Conservation (phyloP, 2,888 invertebrate genomes). For the Linnaemya vulpina region DNA sequence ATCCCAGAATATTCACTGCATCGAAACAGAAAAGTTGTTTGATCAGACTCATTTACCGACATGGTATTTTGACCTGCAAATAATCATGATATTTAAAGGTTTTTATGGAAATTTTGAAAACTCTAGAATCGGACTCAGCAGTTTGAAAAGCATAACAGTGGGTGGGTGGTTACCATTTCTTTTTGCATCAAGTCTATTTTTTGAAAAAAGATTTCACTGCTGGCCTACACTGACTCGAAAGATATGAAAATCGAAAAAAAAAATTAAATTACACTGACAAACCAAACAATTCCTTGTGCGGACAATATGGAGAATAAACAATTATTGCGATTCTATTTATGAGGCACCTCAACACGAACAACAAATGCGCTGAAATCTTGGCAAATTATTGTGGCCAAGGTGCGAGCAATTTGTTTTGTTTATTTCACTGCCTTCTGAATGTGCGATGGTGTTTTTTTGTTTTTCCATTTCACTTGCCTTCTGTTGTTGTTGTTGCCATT, state of each 20-base stretch:
- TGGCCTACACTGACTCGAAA: conserved; percentile 2
- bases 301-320: conserved; percentile 46
- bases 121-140: no score
- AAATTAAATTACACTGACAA: neutral
- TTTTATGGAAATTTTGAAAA: no score
- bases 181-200: neutral
- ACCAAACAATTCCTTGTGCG: conserved; percentile 48
- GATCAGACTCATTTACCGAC: no score
- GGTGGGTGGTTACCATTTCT: neutral
- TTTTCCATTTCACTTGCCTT: conserved; percentile 8
- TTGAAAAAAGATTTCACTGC: neutral
- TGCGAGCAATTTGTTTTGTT: conserved; percentile 69
- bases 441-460: conserved; percentile 11
- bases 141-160: no score
- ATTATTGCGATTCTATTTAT: conserved; percentile 67
- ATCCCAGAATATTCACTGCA: no score
- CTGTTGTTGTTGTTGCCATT: neutral
- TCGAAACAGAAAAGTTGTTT: no score
- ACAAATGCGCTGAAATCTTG: conserved; percentile 72
- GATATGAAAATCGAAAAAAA: conserved; percentile 9
- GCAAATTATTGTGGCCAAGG: conserved; percentile 72
- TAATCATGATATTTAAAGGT: no score
- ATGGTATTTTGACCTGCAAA: no score
- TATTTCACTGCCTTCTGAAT: conserved; percentile 35
- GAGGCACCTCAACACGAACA: conserved; percentile 55